These are phyloP conservation scores for Ctenomys sociabilis DNA, from an alignment of 2,113 vertebrate genomes.

Conservation along the genomic window DNA sequence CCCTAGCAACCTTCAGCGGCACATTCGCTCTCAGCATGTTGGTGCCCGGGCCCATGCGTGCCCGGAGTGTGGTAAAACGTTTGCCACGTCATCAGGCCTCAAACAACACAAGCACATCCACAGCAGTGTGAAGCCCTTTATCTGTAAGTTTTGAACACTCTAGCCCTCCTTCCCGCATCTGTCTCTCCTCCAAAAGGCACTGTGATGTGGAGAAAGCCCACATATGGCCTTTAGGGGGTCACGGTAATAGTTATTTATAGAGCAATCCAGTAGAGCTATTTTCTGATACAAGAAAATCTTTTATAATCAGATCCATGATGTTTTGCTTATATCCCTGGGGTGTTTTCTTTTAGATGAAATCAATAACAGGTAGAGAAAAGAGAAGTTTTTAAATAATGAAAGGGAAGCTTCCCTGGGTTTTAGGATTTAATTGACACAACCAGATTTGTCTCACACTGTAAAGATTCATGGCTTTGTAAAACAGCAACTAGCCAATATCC, in stretches of 20 bases:
- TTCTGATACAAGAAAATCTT: slow-evolving; percentile 62
- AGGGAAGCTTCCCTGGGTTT: slow-evolving; percentile 15
- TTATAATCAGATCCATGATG: slow-evolving; percentile 62
- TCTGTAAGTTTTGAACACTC: slow-evolving; percentile 96
- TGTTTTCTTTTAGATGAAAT: slow-evolving; percentile 74
- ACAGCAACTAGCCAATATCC: slow-evolving; percentile 31
- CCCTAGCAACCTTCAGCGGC: slow-evolving; percentile 99
- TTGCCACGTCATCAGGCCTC: slow-evolving; percentile 99
- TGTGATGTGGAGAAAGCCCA: slow-evolving; percentile 8
- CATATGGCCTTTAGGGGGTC: neutral
- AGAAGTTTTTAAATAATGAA: slow-evolving; percentile 58
- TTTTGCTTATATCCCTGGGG: slow-evolving; percentile 48
- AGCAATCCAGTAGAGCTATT: slow-evolving; percentile 16
- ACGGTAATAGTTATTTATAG: neutral
- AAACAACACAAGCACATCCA: slow-evolving; percentile 99
- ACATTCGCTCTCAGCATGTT: slow-evolving; percentile 99
- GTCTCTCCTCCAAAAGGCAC: slow-evolving; percentile 68
- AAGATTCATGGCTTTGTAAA: slow-evolving; percentile 67
- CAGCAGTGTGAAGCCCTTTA: slow-evolving; percentile 99
- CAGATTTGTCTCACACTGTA: slow-evolving; percentile 54
- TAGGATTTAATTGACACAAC: slow-evolving; percentile 38
- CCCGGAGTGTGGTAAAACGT: slow-evolving; percentile 99
- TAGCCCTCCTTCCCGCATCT: slow-evolving; percentile 68
- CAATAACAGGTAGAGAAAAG: slow-evolving; percentile 61
- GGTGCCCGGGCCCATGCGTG: slow-evolving; percentile 98